A percentile compares a stretch with the other conserved stretches of the same genome.
These are phyloP conservation scores for Buathra laborator DNA, from an alignment of 2,888 invertebrate genomes.

Conservation along the genomic window DNA sequence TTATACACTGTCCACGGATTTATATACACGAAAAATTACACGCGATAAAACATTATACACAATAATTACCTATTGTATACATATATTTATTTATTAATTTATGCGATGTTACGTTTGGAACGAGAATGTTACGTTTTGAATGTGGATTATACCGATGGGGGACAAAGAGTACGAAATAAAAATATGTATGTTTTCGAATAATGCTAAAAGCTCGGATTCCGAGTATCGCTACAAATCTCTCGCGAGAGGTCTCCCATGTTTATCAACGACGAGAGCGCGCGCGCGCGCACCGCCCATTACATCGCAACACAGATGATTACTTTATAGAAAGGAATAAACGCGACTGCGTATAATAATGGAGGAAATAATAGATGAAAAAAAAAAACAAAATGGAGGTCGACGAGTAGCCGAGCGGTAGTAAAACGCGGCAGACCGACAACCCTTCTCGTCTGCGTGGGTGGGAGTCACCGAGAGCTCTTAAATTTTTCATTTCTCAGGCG, in stretches of 20 bases:
- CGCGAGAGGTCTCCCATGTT: neutral
- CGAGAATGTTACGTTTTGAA: slow-evolving; percentile 81
- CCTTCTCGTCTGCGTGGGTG: slow-evolving; percentile 27
- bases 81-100: slow-evolving; percentile 83
- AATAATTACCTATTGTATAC: slow-evolving; percentile 70
- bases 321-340: neutral
- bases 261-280: neutral
- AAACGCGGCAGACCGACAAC: neutral
- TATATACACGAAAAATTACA: too few relatives aligned
- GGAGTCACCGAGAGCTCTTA: slow-evolving; percentile 47
- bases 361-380: slow-evolving; percentile 28
- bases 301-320: neutral
- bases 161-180: slow-evolving; percentile 58
- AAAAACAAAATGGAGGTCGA: slow-evolving; percentile 29
- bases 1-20: too few relatives aligned
- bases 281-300: neutral
- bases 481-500: slow-evolving; percentile 41
- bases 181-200: slow-evolving; percentile 63
- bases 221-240: neutral
- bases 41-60: slow-evolving; percentile 56
- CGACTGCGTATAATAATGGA: slow-evolving; percentile 23
- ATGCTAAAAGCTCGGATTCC: slow-evolving; percentile 10
- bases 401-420: slow-evolving; percentile 14
- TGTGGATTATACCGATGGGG: slow-evolving; percentile 63
- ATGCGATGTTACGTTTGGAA: slow-evolving; percentile 81